These are phyloP conservation scores for Dasyornis broadbenti DNA, from an alignment of 2,113 vertebrate genomes.

Conservation along the genomic window DNA sequence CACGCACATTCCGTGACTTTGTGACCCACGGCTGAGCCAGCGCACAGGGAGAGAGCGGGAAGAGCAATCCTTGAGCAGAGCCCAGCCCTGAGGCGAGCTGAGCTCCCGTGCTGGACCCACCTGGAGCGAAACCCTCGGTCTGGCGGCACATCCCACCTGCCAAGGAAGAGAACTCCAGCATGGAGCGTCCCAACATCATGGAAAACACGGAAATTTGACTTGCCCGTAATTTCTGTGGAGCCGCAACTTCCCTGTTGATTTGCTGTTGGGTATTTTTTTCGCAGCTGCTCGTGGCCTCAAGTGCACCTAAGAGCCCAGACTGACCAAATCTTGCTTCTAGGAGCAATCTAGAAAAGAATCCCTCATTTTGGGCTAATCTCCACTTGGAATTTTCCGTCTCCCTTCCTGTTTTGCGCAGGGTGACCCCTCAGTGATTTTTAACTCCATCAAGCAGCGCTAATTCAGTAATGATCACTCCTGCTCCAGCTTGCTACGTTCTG, in stretches of 20 bases:
- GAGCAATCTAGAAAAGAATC: neutral
- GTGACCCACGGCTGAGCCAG: neutral
- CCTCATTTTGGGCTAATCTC: neutral
- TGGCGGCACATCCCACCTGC: neutral
- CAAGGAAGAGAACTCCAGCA: neutral
- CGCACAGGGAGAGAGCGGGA: neutral
- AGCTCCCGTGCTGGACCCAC: accelerated
- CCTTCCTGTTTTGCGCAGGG: neutral
- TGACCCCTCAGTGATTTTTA: neutral
- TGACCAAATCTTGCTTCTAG: neutral
- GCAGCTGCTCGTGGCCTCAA: neutral
- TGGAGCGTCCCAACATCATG: accelerated
- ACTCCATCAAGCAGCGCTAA: neutral
- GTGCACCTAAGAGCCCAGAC: neutral
- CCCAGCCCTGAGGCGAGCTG: accelerated
- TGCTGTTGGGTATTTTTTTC: neutral
- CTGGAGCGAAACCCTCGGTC: accelerated
- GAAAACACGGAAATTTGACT: neutral
- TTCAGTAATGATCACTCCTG: neutral
- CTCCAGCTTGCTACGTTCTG: neutral
- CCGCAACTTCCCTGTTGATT: neutral
- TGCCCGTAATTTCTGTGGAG: neutral
- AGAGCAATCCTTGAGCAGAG: neutral
- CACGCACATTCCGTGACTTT: accelerated
- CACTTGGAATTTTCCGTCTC: neutral